Evolutionary conservation across 1,140 invertebrate species (phyloP).

Genomic region (Brachionus angularis): DNA sequence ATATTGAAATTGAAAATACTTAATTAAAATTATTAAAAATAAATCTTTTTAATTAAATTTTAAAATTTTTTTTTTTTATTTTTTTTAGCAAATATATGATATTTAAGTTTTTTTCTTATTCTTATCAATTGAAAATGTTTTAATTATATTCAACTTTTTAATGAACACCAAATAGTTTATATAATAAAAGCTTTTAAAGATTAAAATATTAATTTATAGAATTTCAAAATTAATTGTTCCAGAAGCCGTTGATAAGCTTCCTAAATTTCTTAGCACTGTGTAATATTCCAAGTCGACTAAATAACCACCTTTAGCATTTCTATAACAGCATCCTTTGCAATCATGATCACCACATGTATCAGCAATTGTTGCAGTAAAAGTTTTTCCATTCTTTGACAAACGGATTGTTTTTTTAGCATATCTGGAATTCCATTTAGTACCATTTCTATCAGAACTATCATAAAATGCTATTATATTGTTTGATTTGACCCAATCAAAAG

Average conservation of each 20-base stretch:
- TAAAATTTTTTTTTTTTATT: too few relatives aligned
- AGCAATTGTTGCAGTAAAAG: neutral
- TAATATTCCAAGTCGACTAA: neutral
- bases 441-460: neutral
- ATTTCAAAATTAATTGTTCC: neutral
- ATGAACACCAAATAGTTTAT: too few relatives aligned
- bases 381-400: neutral
- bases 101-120: too few relatives aligned
- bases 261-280: neutral
- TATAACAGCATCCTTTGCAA: neutral
- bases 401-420: neutral
- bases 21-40: too few relatives aligned
- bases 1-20: too few relatives aligned
- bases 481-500: neutral
- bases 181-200: too few relatives aligned
- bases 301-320: neutral
- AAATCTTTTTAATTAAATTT: too few relatives aligned
- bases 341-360: neutral
- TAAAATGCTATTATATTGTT: neutral
- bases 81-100: too few relatives aligned
- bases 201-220: too few relatives aligned
- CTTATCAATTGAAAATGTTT: too few relatives aligned
- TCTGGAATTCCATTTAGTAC: neutral
- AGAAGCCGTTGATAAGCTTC: neutral
- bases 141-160: too few relatives aligned